A percentile compares a stretch with the other conserved stretches of the same genome.
Evolutionary conservation across 2,797 vertebrate species (phyloP).

Genomic region (Channallabes apus): DNA sequence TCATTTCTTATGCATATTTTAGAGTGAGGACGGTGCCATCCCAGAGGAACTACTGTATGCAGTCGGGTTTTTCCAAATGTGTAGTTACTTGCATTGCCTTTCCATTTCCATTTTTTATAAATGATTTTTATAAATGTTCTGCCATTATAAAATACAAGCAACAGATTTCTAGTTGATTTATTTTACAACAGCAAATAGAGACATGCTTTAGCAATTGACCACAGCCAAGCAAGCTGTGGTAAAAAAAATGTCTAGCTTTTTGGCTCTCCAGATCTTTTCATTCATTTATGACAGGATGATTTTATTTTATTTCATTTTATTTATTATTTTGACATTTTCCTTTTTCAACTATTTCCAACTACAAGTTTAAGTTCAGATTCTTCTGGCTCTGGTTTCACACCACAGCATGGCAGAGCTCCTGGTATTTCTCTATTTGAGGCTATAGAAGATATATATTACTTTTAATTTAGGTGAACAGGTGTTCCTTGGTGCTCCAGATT

Average conservation of each 20-base stretch:
- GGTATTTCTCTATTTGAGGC: neutral
- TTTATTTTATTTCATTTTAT: neutral
- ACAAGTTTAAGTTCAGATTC: neutral
- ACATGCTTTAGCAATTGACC: neutral
- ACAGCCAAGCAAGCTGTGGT: neutral
- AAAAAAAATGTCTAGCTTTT: neutral
- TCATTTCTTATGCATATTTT: neutral
- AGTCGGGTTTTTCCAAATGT: neutral
- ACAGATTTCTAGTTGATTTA: neutral
- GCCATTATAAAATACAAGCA: neutral
- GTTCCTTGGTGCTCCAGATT: too few species aligned
- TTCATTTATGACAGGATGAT: neutral
- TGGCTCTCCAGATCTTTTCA: neutral
- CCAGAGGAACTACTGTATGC: neutral
- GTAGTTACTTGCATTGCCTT: neutral
- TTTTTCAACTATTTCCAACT: neutral
- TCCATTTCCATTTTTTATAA: neutral
- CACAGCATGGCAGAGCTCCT: neutral
- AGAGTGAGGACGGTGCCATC: neutral
- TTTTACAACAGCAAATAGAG: neutral
- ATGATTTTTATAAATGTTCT: too few species aligned
- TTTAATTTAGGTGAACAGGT: too few species aligned
- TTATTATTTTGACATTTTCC: neutral
- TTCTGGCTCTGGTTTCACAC: neutral
- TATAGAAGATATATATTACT: too few species aligned